Base-by-base conservation (phyloP, 2,797 vertebrate species). In the Momotus momota region DNA sequence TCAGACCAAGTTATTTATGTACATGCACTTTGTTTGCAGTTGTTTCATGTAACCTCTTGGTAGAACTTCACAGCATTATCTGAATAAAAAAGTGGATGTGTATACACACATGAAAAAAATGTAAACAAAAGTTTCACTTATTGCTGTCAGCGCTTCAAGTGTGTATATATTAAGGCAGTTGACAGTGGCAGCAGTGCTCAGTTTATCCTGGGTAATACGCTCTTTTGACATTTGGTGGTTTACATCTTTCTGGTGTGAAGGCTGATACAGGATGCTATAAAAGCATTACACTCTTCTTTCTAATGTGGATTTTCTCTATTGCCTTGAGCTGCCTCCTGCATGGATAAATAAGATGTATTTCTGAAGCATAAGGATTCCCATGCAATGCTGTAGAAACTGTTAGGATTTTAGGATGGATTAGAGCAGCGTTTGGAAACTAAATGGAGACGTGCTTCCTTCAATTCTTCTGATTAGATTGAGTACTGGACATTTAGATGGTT, bases 1-100 rank as follows among this genome's bases (percentile, higher is more conserved):
- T 97, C 97, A 98, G 94, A 93, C 95, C 90, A 96, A 94, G 96
- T 98, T 98, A 98, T 98, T 98, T 98, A 98, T 98, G 96, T 91
- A 57, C 77, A 80, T 88, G 94, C 94, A 97, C 96, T 98, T 98
- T 98, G 98, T 98, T 97, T 97, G 97, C 94, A 96, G 96, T 97
- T 97, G 96, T 95, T 97, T 97, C 98, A 92, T 97, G 95, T 93
- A 98, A 97, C 90, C 95, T 97, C 95, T 97, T 95, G 65, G 83
- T 92, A 96, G 94, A 98, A 98, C 93, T 97, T 98, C 96, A 96
- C 83, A 93, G 95, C 79, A 46, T 93, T 96, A 94, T 97, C 93
- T 90, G 86, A 94, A 94, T 66, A 12, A 67, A 91, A 93, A 85
- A 90, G 93, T 80, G 92, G 83, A 83, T 92, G 64, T 91, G 90